Evolutionary conservation across 2,888 invertebrate genomes (phyloP).

Genomic region (Perdita meconis): DNA sequence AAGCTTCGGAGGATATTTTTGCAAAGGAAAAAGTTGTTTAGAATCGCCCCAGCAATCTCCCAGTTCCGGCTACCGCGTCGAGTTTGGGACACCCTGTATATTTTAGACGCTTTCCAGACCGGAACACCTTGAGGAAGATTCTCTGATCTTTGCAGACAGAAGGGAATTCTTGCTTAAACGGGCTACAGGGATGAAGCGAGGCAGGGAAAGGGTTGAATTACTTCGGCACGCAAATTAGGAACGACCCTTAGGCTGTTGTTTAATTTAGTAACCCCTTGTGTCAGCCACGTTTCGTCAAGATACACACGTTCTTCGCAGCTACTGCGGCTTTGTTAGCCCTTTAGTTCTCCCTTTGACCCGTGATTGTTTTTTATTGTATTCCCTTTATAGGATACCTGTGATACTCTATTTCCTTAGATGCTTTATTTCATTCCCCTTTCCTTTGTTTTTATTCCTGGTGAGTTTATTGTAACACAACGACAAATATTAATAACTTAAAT

Average conservation of each 20-base stretch:
- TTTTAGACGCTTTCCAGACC: conserved; percentile 42
- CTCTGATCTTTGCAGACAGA: conserved; percentile 21
- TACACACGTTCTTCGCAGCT: conserved; percentile 66
- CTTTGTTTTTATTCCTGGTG: too few relatives aligned
- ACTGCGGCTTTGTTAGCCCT: conserved; percentile 11
- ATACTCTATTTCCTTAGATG: too few relatives aligned
- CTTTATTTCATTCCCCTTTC: too few relatives aligned
- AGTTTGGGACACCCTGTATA: too few relatives aligned
- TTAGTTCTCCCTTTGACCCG: neutral
- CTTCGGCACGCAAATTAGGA: conserved; percentile 75
- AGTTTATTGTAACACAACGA: too few relatives aligned
- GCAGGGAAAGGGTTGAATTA: conserved; percentile 61
- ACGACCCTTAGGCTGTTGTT: conserved; percentile 76
- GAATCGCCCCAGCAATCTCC: too few relatives aligned
- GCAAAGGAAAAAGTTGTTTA: too few relatives aligned
- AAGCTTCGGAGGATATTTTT: too few relatives aligned
- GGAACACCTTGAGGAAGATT: conserved; percentile 55
- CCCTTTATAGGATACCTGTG: too few relatives aligned
- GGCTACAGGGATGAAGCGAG: conserved; percentile 25
- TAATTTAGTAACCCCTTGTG: conserved; percentile 77
- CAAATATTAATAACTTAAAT: too few relatives aligned
- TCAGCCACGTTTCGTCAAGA: conserved; percentile 64
- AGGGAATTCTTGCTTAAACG: conserved; percentile 63
- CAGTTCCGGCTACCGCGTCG: too few relatives aligned
- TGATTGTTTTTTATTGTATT: neutral